phyloP scores from a whole-genome alignment of 2,797 vertebrate species.

The Siniperca obscura region DNA sequence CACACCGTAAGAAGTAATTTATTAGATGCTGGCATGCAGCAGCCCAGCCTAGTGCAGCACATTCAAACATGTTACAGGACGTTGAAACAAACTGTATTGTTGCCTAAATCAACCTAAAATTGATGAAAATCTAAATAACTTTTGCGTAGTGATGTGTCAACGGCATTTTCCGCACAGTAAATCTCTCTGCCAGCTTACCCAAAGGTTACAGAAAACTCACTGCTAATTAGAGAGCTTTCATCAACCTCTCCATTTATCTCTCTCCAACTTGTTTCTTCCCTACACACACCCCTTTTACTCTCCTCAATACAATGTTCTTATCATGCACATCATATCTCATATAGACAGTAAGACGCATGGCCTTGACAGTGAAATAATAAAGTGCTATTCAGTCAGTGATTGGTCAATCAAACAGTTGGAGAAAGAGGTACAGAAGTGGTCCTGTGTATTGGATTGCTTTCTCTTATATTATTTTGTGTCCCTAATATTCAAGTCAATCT shows the following conservation, averaged over 20 bases:
- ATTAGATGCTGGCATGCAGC: slow-evolving; percentile 30
- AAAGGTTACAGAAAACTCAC: not conserved
- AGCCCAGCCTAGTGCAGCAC: slow-evolving; percentile 8
- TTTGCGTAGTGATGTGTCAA: not conserved
- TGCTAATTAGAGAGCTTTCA: not conserved
- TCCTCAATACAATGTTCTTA: not conserved
- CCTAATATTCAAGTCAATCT: not conserved
- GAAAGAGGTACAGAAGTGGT: not conserved
- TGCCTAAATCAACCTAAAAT: not conserved
- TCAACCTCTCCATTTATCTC: not conserved
- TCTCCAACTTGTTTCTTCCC: not conserved
- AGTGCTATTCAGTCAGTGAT: not conserved
- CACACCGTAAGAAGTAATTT: not conserved
- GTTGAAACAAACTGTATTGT: not conserved
- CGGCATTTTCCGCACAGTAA: not conserved
- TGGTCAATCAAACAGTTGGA: not conserved
- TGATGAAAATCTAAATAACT: not conserved
- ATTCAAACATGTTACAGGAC: not conserved
- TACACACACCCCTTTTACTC: not conserved
- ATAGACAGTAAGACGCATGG: not conserved
- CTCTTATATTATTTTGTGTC: slow-evolving; percentile 30
- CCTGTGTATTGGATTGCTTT: slow-evolving; percentile 25
- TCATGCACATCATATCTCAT: not conserved
- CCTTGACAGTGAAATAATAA: not conserved
- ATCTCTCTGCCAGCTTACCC: not conserved